Evolutionary conservation across 2,113 vertebrate species (phyloP), one percentile per base, ranked within the genome.

Genomic region (Dicaeum eximium): DNA sequence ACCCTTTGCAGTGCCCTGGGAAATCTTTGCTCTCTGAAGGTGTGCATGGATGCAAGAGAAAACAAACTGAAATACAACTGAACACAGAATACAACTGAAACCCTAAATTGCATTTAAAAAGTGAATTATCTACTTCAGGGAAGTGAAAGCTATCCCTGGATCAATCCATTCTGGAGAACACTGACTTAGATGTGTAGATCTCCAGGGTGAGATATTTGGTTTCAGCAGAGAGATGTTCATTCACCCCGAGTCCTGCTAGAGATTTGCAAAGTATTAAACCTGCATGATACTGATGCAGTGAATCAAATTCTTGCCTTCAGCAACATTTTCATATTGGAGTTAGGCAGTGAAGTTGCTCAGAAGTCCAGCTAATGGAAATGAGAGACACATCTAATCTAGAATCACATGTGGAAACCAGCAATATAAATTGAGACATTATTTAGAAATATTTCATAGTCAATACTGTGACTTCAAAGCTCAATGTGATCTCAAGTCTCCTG

Each of bases 401-500:
- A 60, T 69, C 53, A 84, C 48, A 40, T 61, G 72, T 73, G 56
- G 47, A 77, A 91, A 83, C 38, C 4, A 4, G 27, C 35, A 42
- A 15, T 84, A 78, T 74, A 77, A 53, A 94, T 88, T 78, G 80
- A 95, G 66, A 91, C 81, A 79, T 88, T 73, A 79, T 61, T 91
- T 66, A 82, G 93, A 96, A 96, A 93, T 90, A 78, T 51, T 69
- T 84, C 71, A 50, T 27, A 65, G 58, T 90, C 66, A 64, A 53
- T 90, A 67, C 37, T 7, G 30, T 60, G 35, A 60, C 57, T 94
- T 90, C 92, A 92, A 94, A 95, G 38, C 75, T 86, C 73, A 84
- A 7, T 81, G 93, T 89, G 80, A 94, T 89, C 87, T 96, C 58
- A 51, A 82, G 65, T 69, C 64, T 92, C 15, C 65, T 92, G 77